Percentiles rank a stretch among this genome's conserved stretches.
phyloP scores from a whole-genome alignment of 2,113 vertebrate species.

The Regulus satrapa region DNA sequence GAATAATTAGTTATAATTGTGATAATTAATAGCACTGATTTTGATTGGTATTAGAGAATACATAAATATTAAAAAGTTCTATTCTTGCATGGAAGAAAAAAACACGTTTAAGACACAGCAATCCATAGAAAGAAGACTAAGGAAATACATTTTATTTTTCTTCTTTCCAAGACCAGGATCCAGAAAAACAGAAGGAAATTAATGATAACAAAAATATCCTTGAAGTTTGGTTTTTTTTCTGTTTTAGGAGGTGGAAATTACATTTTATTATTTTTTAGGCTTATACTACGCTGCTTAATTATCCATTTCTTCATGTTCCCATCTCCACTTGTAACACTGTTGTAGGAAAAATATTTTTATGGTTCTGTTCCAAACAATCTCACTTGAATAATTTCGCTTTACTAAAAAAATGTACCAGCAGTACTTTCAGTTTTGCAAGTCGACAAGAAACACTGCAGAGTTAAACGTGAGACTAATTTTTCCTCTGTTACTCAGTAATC shows the following conservation, averaged over 20 bases:
- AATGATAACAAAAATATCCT: neutral
- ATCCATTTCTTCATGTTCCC: neutral
- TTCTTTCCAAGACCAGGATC: neutral
- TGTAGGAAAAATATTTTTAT: neutral
- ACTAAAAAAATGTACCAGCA: neutral
- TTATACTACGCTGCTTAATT: slow-evolving; percentile 25
- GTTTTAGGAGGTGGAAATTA: slow-evolving; percentile 17
- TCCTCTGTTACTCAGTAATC: neutral
- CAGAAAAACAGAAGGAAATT: neutral
- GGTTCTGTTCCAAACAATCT: neutral
- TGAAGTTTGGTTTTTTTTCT: slow-evolving; percentile 32
- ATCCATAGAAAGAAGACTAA: neutral
- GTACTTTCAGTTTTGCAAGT: neutral
- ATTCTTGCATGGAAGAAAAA: neutral
- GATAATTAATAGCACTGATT: neutral
- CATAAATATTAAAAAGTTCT: neutral
- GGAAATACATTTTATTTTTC: neutral
- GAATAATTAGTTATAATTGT: slow-evolving; percentile 8
- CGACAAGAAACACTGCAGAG: neutral
- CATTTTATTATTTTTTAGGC: neutral
- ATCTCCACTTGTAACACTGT: neutral
- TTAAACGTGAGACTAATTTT: neutral
- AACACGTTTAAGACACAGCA: neutral
- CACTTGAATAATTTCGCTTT: neutral
- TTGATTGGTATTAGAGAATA: neutral